Percentiles rank a stretch among this genome's conserved stretches.
Conservation (phyloP, 2,888 invertebrate species). For the Drosophila tripunctata region DNA sequence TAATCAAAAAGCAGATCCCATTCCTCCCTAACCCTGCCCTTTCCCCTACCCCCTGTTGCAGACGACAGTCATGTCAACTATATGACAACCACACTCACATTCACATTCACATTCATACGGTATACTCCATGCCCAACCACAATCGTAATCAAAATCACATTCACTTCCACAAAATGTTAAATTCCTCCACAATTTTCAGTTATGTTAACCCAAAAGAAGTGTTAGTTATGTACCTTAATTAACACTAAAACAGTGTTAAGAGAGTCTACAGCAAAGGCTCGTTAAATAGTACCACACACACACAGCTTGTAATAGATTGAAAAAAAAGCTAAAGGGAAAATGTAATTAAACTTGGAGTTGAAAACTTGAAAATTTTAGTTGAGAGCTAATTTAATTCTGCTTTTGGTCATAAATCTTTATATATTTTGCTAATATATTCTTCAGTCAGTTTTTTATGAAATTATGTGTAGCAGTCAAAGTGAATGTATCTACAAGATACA, state of each 20-base stretch:
- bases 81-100: conserved; percentile 53
- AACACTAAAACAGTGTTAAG: conserved; percentile 31
- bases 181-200: neutral
- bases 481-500: conserved; percentile 9
- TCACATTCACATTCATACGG: conserved; percentile 15
- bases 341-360: neutral
- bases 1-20: conserved; percentile 71
- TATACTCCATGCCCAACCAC: no score
- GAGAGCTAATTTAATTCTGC: neutral
- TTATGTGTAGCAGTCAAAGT: neutral
- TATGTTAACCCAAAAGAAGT: conserved; percentile 14
- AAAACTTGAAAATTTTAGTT: no score
- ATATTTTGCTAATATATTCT: neutral
- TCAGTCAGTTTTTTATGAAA: neutral
- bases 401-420: neutral
- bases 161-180: neutral
- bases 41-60: conserved; percentile 29
- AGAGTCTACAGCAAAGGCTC: neutral
- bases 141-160: conserved; percentile 31
- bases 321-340: no score
- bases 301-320: neutral
- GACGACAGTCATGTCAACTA: conserved; percentile 68
- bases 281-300: neutral
- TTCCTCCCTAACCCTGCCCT: no score
- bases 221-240: conserved; percentile 54